These are phyloP conservation scores for Thamnaconus septentrionalis DNA, from an alignment of 2,113 vertebrate species.

Conservation along the genomic window DNA sequence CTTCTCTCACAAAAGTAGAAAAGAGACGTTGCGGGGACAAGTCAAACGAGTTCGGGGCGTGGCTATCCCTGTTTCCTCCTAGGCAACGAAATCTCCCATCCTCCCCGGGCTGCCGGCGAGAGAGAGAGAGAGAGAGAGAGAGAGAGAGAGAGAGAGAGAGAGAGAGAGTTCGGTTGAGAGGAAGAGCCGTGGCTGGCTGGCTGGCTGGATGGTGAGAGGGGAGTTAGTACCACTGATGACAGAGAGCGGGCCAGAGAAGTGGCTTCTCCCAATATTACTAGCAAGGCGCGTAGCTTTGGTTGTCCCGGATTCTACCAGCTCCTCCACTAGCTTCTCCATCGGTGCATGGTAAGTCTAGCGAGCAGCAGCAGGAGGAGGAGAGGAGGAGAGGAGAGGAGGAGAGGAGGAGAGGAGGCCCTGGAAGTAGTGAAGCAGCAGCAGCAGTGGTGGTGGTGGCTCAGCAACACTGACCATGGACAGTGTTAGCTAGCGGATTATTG, in stretches of 20 bases:
- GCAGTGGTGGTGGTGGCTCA: background rate
- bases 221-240: slow-evolving; percentile 70
- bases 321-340: slow-evolving; percentile 21
- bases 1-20: too few relatives aligned
- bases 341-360: slow-evolving; percentile 61
- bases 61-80: too few relatives aligned
- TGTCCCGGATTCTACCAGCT: slow-evolving; percentile 25
- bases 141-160: too few relatives aligned
- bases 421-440: slow-evolving; percentile 14
- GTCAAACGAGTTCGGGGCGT: too few relatives aligned
- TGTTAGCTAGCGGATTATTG: slow-evolving; percentile 75
- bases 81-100: too few relatives aligned
- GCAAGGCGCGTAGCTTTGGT: too few relatives aligned
- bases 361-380: too few relatives aligned
- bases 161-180: slow-evolving; percentile 75
- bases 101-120: background rate
- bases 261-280: too few relatives aligned
- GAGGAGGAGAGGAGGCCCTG: slow-evolving; percentile 18
- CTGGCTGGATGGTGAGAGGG: slow-evolving; percentile 58
- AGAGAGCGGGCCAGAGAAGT: slow-evolving; percentile 51
- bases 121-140: too few relatives aligned
- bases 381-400: background rate
- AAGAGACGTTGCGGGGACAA: too few relatives aligned
- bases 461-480: background rate
- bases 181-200: background rate